Base-by-base conservation (phyloP, 2,888 invertebrate species). In the Drosophila bunnanda region DNA sequence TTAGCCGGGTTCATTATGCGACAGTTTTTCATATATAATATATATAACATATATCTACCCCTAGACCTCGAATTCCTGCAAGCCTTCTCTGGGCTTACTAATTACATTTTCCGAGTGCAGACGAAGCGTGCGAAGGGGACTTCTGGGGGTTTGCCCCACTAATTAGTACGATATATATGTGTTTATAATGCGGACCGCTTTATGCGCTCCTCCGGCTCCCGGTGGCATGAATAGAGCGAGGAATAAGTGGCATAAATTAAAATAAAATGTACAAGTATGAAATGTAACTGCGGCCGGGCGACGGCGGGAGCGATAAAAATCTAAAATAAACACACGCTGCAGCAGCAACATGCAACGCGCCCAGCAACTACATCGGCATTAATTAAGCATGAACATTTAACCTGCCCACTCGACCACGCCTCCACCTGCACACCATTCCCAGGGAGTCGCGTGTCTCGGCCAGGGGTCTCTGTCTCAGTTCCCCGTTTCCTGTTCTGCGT, bases 91-190 rank as follows among this genome's bases (percentile, higher is more conserved):
- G 39, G 77, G 69, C 79, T 81, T 89, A 89, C 89, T 86, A 86
- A 86, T 86, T 86, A 86, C 85, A 89, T 89, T 89, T 86, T 88
- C 89, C 88, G 70, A 82, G 77, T 82, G 88, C 77, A 89, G 89
- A 80, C 89, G 88, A 89, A 89, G 89, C 88, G 83, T 89, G 89
- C 79, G 46, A 61, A 12, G 28, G 15, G 69, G 39, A 53, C 53
- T 50, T 71, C 60, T 59, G 78, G 71, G 46, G 67, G 77, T 28
- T 75, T 57, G 77, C 82, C 79, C 75, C 85, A 83, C 83, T 83
- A 83, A 83, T 84, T 84, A 89, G 83, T 84, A 87, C 80, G 71
- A 82, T 75, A 78, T 76, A 60, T 72, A 76, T 75, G 48, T 65
- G 76, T 50, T 58, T 74, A 52, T 66, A 56, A 50, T 77, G 74